Base-by-base conservation (phyloP, 2,113 vertebrate genomes). In the Takifugu flavidus region DNA sequence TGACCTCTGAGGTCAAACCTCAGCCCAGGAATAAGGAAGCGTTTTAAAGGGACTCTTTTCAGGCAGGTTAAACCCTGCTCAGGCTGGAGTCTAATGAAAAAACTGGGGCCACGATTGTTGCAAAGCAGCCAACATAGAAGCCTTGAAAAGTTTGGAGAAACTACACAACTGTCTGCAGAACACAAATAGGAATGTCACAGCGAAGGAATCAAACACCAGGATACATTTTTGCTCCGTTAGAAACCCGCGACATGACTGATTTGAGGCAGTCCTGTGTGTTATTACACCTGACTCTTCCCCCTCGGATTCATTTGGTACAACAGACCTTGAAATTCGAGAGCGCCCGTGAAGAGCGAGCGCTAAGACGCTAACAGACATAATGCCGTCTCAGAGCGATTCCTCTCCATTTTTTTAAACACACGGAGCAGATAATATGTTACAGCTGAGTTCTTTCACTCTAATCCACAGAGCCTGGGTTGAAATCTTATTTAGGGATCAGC, bases 401-500 rank as follows among this genome's bases (percentile, higher is more conserved):
- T 12, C 49, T 71, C 27, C 49, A 20, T 56, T 65, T 72, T 74
- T 79, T 83, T 53, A 53, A 20, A 50, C 79, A 80, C 60, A 70
- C 77, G 74, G 59, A 67, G 70, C 72, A 79, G 82, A 90, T 88
- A 74, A 80, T 77, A 77, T 80, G 79, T 82, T 82, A 82, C 72
- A 80, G 82, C 69, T 76, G 78, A 86, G 88, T 84, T 87, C 83
- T 88, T 88, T 86, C 78, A 84, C 71, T 80, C 67, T 89, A 89
- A 89, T 91, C 88, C 89, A 67, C 31, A 42, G 75, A 86, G 82
- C 74, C 57, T 62, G 62, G 81, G 82, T 78, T 80, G 81, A 83
- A 88, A 90, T 89, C 87, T 88, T 77, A 86, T 91, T 89, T 85
- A 66, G 69, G 82, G 86, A 91, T 91, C 89, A 86, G 84, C 77